phyloP scores from a whole-genome alignment of 2,113 vertebrate genomes.

The Jacana jacana region DNA sequence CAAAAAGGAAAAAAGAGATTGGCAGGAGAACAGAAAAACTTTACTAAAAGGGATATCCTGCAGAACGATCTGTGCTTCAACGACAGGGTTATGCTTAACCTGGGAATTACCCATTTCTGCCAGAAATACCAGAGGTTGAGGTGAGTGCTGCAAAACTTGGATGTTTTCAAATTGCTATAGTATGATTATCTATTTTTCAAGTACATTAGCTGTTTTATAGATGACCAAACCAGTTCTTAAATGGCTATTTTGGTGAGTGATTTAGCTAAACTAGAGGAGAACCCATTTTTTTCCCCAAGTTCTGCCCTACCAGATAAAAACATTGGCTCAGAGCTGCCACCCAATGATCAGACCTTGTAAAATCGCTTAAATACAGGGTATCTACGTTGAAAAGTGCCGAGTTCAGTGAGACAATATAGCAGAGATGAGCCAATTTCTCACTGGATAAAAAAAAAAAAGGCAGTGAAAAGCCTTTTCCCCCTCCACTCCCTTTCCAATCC shows the following conservation, averaged over 20 bases:
- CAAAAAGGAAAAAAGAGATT: neutral
- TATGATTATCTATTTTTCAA: neutral
- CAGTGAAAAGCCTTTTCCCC: neutral
- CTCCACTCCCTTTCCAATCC: neutral
- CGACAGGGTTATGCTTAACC: neutral
- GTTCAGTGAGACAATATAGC: neutral
- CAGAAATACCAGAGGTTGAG: neutral
- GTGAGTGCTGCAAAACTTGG: neutral
- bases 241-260: neutral
- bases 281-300: neutral
- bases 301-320: neutral
- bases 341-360: slow-evolving; percentile 34
- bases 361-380: neutral
- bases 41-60: neutral
- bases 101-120: neutral
- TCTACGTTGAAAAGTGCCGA: neutral
- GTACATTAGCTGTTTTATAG: neutral
- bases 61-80: neutral
- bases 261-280: neutral
- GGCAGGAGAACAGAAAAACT: neutral
- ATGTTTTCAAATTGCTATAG: neutral
- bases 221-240: neutral
- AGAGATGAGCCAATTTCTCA: neutral
- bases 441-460: neutral
- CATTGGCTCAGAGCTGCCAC: slow-evolving; percentile 58